phyloP scores from a whole-genome alignment of 2,888 invertebrate genomes.

The Conistra vaccinii region DNA sequence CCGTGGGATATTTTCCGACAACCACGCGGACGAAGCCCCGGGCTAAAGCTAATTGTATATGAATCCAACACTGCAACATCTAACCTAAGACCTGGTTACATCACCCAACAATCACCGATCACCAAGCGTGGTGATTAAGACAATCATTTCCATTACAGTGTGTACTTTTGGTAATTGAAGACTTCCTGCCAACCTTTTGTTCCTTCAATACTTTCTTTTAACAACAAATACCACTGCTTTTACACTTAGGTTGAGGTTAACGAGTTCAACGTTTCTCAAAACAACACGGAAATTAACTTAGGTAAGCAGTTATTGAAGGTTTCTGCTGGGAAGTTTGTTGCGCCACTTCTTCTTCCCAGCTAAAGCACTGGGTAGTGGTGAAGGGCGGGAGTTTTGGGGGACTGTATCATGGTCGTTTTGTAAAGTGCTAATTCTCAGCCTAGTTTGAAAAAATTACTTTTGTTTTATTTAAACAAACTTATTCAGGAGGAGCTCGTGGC shows the following conservation, averaged over 20 bases:
- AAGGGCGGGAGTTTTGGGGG: too few relatives aligned
- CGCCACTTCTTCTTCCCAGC: not conserved
- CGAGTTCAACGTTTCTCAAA: not conserved
- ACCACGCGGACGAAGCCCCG: too few relatives aligned
- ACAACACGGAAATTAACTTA: not conserved
- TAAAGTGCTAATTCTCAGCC: too few relatives aligned
- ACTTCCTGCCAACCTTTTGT: constrained; percentile 38
- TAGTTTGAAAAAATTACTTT: too few relatives aligned
- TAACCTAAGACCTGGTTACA: constrained; percentile 12
- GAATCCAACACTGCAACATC: not conserved
- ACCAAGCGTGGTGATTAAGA: constrained; percentile 20
- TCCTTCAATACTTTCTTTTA: constrained; percentile 20
- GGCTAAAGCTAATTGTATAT: too few relatives aligned
- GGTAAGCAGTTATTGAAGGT: not conserved
- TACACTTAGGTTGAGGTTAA: not conserved
- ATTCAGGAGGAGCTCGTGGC: too few relatives aligned
- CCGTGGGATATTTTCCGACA: too few relatives aligned
- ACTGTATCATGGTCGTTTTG: too few relatives aligned
- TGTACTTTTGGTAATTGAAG: constrained; percentile 19
- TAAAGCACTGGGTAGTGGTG: not conserved
- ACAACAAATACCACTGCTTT: constrained; percentile 4
- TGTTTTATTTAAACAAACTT: too few relatives aligned
- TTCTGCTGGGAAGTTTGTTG: not conserved
- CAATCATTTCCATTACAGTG: constrained; percentile 13
- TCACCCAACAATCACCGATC: constrained; percentile 21